Evolutionary conservation across 1,140 invertebrate species (phyloP).

Genomic region (Pristionchus pacificus): DNA sequence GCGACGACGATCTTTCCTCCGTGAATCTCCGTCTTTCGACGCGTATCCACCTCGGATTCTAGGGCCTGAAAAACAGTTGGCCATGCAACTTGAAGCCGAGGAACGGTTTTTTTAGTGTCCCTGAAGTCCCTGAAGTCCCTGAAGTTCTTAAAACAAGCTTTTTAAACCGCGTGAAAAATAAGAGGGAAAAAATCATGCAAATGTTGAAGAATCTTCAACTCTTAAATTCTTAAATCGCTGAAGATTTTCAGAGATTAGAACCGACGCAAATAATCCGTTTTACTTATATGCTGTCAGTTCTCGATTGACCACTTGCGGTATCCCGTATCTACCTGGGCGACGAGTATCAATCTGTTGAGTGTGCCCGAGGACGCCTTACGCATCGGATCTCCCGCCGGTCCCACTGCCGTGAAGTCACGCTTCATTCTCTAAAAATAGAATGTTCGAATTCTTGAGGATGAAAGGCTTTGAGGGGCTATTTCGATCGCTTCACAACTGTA

Average conservation of each 20-base stretch:
- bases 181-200: too few species aligned
- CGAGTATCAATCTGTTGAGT: slow-evolving; percentile 51
- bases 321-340: slow-evolving; percentile 38
- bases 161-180: too few species aligned
- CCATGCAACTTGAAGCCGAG: too few species aligned
- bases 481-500: too few species aligned
- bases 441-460: not conserved
- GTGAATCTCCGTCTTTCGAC: slow-evolving; percentile 46
- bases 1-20: slow-evolving; percentile 47
- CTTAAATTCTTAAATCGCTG: too few species aligned
- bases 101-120: too few species aligned
- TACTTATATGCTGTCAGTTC: too few species aligned
- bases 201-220: too few species aligned
- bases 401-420: not conserved
- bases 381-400: not conserved
- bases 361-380: slow-evolving; percentile 53
- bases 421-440: not conserved
- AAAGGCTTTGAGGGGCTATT: not conserved
- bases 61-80: slow-evolving; percentile 42
- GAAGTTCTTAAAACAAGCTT: too few species aligned
- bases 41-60: slow-evolving; percentile 49
- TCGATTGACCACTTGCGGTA: not conserved
- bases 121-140: too few species aligned
- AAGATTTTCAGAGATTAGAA: too few species aligned
- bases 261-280: too few species aligned